phyloP scores from a whole-genome alignment of 2,888 invertebrate genomes.

The Callosobruchus maculatus region DNA sequence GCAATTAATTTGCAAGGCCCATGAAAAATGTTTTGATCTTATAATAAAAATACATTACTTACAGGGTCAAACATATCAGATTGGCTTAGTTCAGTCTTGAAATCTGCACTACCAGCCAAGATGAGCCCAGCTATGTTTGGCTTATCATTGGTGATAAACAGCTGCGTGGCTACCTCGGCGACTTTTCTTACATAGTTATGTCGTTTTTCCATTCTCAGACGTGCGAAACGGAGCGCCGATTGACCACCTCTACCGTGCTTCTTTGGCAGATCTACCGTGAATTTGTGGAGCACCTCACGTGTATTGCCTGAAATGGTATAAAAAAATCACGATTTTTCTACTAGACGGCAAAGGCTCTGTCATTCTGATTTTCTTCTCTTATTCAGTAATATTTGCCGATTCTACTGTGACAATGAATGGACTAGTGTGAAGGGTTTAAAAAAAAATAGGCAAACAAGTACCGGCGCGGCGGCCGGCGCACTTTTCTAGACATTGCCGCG shows the following conservation, averaged over 20 bases:
- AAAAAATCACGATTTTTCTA: no score
- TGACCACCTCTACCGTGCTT: slow-evolving; percentile 99
- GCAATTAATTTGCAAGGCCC: no score
- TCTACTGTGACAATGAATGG: no score
- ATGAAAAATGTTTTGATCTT: no score
- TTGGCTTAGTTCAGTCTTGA: slow-evolving; percentile 98
- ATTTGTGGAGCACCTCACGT: slow-evolving; percentile 79
- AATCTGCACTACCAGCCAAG: slow-evolving; percentile 98
- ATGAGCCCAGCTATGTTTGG: slow-evolving; percentile 97
- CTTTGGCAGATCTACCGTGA: slow-evolving; percentile 97
- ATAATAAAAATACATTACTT: slow-evolving; percentile 48
- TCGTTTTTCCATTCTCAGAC: slow-evolving; percentile 98
- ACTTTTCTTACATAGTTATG: slow-evolving; percentile 99
- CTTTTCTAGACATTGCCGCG: no score
- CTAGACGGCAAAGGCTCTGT: no score
- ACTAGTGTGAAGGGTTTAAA: no score
- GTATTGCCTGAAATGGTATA: slow-evolving; percentile 2
- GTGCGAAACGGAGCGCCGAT: slow-evolving; percentile 98
- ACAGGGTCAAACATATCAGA: slow-evolving; percentile 99
- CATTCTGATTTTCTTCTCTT: no score
- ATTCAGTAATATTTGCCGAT: no score
- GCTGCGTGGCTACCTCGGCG: slow-evolving; percentile 91
- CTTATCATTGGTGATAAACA: slow-evolving; percentile 96
- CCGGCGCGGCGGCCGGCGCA: no score
- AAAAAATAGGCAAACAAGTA: no score